phyloP scores from a whole-genome alignment of 2,888 invertebrate genomes.

The Caenorhabditis auriculariae region DNA sequence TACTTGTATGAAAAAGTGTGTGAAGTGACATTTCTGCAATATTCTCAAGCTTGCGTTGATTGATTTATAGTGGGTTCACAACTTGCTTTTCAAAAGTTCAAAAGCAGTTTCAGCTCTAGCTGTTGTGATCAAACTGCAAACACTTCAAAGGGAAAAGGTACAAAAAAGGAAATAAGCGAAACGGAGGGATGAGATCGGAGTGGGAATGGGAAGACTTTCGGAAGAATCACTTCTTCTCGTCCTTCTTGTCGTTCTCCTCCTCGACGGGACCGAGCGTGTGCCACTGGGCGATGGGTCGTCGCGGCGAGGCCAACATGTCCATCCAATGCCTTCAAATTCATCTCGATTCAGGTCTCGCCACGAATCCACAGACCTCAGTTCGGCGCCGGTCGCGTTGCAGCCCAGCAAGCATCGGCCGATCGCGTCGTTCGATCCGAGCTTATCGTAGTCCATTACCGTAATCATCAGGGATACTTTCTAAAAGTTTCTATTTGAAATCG shows the following conservation, averaged over 20 bases:
- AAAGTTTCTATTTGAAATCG: constrained; percentile 7
- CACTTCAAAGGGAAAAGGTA: no score
- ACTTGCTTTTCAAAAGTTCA: no score
- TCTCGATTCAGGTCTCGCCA: neutral
- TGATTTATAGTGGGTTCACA: no score
- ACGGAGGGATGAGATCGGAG: no score
- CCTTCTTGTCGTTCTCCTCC: constrained; percentile 68
- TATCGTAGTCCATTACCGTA: constrained; percentile 99
- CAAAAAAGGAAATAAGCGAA: no score
- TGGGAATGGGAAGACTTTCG: no score
- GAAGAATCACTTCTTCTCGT: constrained; percentile 36
- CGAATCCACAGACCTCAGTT: constrained; percentile 73
- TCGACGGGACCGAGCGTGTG: constrained; percentile 97
- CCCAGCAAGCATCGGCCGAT: constrained; percentile 93
- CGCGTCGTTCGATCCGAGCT: constrained; percentile 94
- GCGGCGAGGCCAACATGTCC: constrained; percentile 97
- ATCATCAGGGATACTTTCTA: constrained; percentile 99
- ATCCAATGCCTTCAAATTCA: constrained; percentile 80
- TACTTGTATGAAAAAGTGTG: no score
- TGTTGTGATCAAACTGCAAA: no score
- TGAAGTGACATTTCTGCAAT: no score
- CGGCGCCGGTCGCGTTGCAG: constrained; percentile 73
- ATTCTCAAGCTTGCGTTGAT: no score
- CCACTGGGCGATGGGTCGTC: constrained; percentile 99
- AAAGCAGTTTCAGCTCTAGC: no score